These are phyloP conservation scores for Xiphorhynchus erythropygius DNA, from an alignment of 2,797 vertebrate species.

Conservation along the genomic window DNA sequence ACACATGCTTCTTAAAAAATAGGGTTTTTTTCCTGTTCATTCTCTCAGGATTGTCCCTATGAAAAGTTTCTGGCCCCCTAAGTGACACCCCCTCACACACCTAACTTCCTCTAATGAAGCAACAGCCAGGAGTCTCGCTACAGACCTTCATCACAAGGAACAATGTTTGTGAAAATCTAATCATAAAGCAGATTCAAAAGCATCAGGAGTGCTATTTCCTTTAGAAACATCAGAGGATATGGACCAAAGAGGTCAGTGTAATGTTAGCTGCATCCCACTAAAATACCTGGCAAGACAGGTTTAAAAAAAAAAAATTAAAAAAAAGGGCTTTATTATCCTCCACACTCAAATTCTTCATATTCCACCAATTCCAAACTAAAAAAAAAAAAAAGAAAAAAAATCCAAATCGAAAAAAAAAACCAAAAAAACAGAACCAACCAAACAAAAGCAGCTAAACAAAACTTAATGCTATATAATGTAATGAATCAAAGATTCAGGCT, in stretches of 20 bases:
- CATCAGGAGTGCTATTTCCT: not conserved
- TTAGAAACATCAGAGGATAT: not conserved
- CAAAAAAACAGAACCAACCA: not conserved
- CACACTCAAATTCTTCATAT: not conserved
- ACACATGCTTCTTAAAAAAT: not conserved
- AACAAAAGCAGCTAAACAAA: not conserved
- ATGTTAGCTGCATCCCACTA: not conserved
- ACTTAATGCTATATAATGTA: not conserved
- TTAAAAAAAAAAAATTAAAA: no score
- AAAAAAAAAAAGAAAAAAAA: not conserved
- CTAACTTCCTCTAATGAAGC: not conserved
- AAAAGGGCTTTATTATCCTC: not conserved
- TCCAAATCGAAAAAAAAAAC: not conserved
- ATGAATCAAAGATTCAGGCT: not conserved
- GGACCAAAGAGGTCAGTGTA: not conserved
- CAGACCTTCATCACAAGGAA: not conserved
- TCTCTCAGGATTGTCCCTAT: not conserved
- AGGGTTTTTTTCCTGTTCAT: not conserved
- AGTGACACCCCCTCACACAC: not conserved
- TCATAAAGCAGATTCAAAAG: not conserved
- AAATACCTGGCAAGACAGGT: not conserved
- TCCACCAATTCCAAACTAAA: not conserved
- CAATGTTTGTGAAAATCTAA: not conserved
- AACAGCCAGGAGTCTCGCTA: not conserved
- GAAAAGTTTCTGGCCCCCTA: rapidly evolving